Percentiles rank a stretch among this genome's conserved stretches.
phyloP scores from a whole-genome alignment of 2,797 vertebrate species.

The Menidia menidia region DNA sequence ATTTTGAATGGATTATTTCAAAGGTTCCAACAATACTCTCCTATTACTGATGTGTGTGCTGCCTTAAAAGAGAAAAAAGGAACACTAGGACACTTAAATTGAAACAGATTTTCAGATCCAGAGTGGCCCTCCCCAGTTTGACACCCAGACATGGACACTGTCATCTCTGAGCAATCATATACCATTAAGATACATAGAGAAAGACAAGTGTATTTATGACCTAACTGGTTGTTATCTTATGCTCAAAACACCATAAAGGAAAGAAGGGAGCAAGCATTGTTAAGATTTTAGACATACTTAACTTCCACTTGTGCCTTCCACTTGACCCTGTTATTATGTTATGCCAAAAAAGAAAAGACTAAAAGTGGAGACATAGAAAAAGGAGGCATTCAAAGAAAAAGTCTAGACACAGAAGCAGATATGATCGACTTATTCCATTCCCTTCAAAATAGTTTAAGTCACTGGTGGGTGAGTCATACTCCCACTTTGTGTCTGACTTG shows the following conservation, averaged over 20 bases:
- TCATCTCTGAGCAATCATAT: constrained; percentile 71
- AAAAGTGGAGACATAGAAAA: constrained; percentile 19
- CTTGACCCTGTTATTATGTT: constrained; percentile 55
- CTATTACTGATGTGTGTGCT: constrained; percentile 5
- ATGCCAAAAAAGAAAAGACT: not conserved
- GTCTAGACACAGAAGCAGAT: constrained; percentile 51
- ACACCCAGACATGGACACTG: constrained; percentile 67
- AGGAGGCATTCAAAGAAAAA: constrained; percentile 34
- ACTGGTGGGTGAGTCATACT: constrained; percentile 12
- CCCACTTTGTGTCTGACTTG: constrained; percentile 30
- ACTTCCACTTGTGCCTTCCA: constrained; percentile 47
- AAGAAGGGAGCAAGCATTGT: constrained; percentile 29
- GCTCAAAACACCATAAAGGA: constrained; percentile 64
- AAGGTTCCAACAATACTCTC: constrained; percentile 30
- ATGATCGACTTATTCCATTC: constrained; percentile 40
- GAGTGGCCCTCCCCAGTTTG: constrained; percentile 48
- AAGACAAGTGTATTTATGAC: constrained; percentile 68
- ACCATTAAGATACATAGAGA: constrained; percentile 71
- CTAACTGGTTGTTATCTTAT: constrained; percentile 71
- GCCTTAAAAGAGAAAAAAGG: not conserved
- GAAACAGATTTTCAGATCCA: constrained; percentile 21
- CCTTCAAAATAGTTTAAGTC: constrained; percentile 8
- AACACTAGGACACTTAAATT: not conserved
- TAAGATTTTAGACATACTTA: constrained; percentile 49
- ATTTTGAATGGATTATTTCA: not conserved